A percentile compares a stretch with the other conserved stretches of the same genome.
Evolutionary conservation across 2,797 vertebrate genomes (phyloP).

Genomic region (Fistularia tabacaria): DNA sequence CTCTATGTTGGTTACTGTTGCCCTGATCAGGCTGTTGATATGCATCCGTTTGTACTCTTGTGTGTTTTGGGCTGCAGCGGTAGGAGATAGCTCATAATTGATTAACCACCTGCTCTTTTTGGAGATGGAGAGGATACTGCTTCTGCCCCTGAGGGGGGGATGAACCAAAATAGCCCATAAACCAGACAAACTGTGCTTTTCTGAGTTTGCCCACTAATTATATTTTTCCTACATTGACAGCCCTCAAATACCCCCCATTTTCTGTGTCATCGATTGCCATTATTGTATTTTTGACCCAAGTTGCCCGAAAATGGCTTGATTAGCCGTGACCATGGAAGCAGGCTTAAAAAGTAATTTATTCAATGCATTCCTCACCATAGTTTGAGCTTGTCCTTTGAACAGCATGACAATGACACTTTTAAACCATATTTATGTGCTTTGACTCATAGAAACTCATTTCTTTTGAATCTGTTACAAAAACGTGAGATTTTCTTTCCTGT

Average conservation of each 20-base stretch:
- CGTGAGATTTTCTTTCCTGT: no score
- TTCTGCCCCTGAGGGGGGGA: slow-evolving; percentile 33
- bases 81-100: slow-evolving; percentile 60
- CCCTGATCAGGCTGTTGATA: slow-evolving; percentile 30
- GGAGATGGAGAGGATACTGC: slow-evolving; percentile 41
- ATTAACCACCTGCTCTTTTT: slow-evolving; percentile 65
- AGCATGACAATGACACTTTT: no score
- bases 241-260: not conserved
- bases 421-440: no score
- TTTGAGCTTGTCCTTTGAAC: no score
- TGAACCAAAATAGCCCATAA: slow-evolving; percentile 42
- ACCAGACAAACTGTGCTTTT: not conserved
- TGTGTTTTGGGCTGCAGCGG: slow-evolving; percentile 35
- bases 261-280: not conserved
- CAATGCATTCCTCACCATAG: no score
- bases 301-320: not conserved
- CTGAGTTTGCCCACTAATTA: slow-evolving; percentile 5
- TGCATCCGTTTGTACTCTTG: not conserved
- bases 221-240: slow-evolving; percentile 5
- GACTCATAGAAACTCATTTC: no score
- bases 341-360: no score
- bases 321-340: not conserved
- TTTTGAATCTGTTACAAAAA: no score
- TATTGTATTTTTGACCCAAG: not conserved
- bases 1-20: slow-evolving; percentile 10